phyloP scores from a whole-genome alignment of 1,140 invertebrate species.

The Hyposmocoma kahamanoa region DNA sequence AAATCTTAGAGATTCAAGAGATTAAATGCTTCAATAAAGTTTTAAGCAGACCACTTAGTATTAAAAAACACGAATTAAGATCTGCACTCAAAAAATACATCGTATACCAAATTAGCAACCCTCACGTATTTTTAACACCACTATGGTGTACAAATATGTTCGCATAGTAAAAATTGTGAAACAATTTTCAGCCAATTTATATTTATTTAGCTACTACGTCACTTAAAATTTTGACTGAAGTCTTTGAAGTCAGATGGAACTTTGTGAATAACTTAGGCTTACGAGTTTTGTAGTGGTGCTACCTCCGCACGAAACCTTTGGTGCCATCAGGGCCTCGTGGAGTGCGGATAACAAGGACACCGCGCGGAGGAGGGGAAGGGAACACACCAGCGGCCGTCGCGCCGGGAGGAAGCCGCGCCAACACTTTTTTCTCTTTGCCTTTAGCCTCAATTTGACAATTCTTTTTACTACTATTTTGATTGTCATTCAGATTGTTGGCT shows the following conservation, averaged over 20 bases:
- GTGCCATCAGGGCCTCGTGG: slow-evolving; percentile 75
- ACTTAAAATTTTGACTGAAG: slow-evolving; percentile 7
- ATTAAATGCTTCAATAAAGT: too few relatives aligned
- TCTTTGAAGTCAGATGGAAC: slow-evolving; percentile 24
- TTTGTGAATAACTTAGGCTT: slow-evolving; percentile 10
- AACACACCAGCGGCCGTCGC: slow-evolving; percentile 44
- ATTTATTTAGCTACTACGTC: neutral
- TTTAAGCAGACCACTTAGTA: too few relatives aligned
- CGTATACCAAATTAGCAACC: too few relatives aligned
- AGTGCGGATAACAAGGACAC: slow-evolving; percentile 71
- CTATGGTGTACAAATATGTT: too few relatives aligned
- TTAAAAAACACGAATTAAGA: too few relatives aligned
- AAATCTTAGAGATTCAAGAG: too few relatives aligned
- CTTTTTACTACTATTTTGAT: slow-evolving; percentile 30
- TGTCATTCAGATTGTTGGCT: slow-evolving; percentile 58
- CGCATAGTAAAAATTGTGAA: slow-evolving; percentile 10
- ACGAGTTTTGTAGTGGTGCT: slow-evolving; percentile 44
- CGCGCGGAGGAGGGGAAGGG: slow-evolving; percentile 60
- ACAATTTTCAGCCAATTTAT: neutral
- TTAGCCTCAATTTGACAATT: slow-evolving; percentile 45
- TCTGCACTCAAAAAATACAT: too few relatives aligned
- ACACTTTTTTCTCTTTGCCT: slow-evolving; percentile 53
- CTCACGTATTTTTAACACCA: too few relatives aligned
- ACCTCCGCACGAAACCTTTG: slow-evolving; percentile 75
- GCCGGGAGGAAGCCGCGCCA: slow-evolving; percentile 41